Evolutionary conservation across 2,888 invertebrate genomes (phyloP), one percentile per base, ranked within the genome.

Genomic region (Dolomedes plantarius): DNA sequence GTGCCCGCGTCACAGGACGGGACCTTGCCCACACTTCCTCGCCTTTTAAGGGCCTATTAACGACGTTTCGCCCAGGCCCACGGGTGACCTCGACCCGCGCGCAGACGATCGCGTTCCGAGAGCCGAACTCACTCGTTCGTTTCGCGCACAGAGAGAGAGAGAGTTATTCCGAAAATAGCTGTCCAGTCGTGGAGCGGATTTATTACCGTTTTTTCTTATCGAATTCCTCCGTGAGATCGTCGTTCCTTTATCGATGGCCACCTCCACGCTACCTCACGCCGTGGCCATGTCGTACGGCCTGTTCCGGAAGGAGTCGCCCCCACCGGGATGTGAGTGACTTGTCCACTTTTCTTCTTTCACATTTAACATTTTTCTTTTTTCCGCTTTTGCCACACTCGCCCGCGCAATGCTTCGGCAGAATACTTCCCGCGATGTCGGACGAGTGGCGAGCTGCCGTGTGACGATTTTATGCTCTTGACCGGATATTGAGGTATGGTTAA

Each of bases 51-150:
- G 77, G 28, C 11, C 68, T 72, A 64, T 64, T 28, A 56, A 67
- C 28, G 67, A n/a, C n/a, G n/a, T n/a, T n/a, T n/a, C 3, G 23
- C n/a, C n/a, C 19, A 2, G 29, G 77, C 83, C 83, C 72, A 85
- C 83, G 73, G 19, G 23, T 56, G 83, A 62, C 83, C 83, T 85
- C 83, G 83, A 85, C 83, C 83, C 79, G 65, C 46, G 69, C 71
- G 71, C 39, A 0, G 5, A 23, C 16, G 56, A 6, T 7, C n/a
- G n/a, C n/a, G n/a, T n/a, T n/a, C n/a, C n/a, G n/a, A n/a, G n/a
- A n/a, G n/a, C n/a, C 36, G 9, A 5, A 36, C 36, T 62, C n/a
- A n/a, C 3, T 62, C n/a, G 19, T 19, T 62, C 62, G 3, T 28
- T 11, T 36, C 79, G 62, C 79, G 64, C 79, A 28, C 72, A 71